Conservation (phyloP, 1,140 invertebrate species). For the Nebria ingens region DNA sequence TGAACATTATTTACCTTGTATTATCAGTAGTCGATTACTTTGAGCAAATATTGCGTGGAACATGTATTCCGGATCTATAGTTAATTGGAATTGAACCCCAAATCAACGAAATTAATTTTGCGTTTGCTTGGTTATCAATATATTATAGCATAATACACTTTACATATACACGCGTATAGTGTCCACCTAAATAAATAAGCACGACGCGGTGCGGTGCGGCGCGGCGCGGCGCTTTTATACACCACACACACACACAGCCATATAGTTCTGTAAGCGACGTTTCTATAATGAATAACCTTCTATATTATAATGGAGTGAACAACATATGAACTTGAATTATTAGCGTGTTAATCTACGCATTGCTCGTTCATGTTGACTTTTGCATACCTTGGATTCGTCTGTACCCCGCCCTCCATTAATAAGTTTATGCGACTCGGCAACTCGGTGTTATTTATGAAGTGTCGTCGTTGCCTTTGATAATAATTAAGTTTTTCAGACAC, state of each 20-base stretch:
- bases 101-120: no score
- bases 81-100: no score
- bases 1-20: no score
- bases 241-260: neutral
- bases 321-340: neutral
- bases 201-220: no score
- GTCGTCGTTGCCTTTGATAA: neutral
- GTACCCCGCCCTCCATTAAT: neutral
- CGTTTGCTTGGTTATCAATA: neutral
- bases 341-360: neutral
- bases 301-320: neutral
- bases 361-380: neutral
- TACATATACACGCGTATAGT: neutral
- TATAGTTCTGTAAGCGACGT: neutral
- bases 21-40: no score
- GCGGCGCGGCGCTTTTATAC: neutral
- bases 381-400: no score
- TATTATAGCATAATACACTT: neutral
- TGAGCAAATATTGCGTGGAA: no score
- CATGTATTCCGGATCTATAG: no score
- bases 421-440: neutral
- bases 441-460: neutral
- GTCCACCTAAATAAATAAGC: neutral
- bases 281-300: neutral
- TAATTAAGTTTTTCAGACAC: neutral